phyloP scores from a whole-genome alignment of 2,113 vertebrate species.

The Manacus vitellinus region DNA sequence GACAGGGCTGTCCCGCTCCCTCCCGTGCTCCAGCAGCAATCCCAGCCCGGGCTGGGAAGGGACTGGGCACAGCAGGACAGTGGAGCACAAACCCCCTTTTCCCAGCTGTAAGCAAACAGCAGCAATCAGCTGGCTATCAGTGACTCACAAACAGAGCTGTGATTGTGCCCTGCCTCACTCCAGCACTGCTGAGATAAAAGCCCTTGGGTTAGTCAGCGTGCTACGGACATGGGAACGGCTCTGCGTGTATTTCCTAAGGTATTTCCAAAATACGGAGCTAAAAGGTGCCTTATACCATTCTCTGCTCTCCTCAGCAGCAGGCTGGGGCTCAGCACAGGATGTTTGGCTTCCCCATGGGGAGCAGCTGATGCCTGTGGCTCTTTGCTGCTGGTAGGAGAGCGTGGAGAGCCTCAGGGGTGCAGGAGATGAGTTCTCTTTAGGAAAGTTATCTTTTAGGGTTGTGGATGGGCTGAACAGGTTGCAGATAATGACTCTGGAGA shows the following conservation, averaged over 20 bases:
- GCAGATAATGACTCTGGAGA: not conserved
- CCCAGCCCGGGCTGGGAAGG: not conserved
- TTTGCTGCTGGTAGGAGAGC: not conserved
- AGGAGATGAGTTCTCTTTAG: not conserved
- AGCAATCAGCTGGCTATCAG: accelerated
- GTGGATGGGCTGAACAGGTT: not conserved
- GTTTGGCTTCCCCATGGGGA: not conserved
- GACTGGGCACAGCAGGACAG: not conserved
- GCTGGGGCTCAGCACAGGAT: not conserved
- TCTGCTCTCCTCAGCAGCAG: not conserved
- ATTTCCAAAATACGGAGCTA: not conserved
- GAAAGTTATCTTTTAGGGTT: not conserved
- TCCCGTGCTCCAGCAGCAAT: not conserved
- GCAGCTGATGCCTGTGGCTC: not conserved
- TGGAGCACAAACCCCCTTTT: not conserved
- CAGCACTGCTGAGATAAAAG: not conserved
- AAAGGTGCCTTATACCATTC: slow-evolving; percentile 52
- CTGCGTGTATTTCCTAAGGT: not conserved
- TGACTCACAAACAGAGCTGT: not conserved
- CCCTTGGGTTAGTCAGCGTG: not conserved
- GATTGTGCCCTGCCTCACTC: not conserved
- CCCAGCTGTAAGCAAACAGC: not conserved
- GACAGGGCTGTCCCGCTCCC: not conserved
- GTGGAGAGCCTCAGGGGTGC: not conserved
- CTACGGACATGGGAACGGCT: accelerated